Conservation (phyloP, 2,888 invertebrate species). For the Parasteatoda lunata region DNA sequence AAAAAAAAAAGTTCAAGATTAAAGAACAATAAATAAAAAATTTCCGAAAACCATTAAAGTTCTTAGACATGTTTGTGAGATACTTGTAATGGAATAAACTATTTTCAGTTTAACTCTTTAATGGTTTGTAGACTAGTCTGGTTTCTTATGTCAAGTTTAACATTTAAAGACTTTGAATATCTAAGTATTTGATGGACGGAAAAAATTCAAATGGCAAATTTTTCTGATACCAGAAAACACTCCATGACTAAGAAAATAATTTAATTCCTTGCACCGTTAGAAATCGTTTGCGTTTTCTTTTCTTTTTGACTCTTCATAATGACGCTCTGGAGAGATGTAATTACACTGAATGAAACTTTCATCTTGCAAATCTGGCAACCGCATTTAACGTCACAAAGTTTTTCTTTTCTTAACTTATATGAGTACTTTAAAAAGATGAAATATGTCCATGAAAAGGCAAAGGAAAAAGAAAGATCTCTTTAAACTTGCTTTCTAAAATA, state of each 20-base stretch:
- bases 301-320: conserved; percentile 44
- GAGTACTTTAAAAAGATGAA: no score
- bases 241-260: conserved; percentile 31
- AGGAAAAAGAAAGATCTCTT: no score
- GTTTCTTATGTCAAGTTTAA: not conserved
- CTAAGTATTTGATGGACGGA: not conserved
- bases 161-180: not conserved
- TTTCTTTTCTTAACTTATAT: no score
- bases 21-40: no score
- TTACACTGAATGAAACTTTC: conserved; percentile 53
- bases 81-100: not conserved
- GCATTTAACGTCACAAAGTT: conserved; percentile 26
- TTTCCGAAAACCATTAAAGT: no score
- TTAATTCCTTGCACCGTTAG: conserved; percentile 34
- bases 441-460: no score
- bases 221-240: conserved; percentile 15
- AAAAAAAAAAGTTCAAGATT: no score
- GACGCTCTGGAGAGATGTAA: conserved; percentile 34
- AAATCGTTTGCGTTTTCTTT: conserved; percentile 45
- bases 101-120: not conserved
- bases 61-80: no score
- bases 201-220: conserved; percentile 16
- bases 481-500: no score
- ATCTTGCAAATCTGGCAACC: conserved; percentile 41
- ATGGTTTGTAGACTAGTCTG: not conserved